These are phyloP conservation scores for Neoniphon sammara DNA, from an alignment of 2,797 vertebrate species.

Conservation along the genomic window DNA sequence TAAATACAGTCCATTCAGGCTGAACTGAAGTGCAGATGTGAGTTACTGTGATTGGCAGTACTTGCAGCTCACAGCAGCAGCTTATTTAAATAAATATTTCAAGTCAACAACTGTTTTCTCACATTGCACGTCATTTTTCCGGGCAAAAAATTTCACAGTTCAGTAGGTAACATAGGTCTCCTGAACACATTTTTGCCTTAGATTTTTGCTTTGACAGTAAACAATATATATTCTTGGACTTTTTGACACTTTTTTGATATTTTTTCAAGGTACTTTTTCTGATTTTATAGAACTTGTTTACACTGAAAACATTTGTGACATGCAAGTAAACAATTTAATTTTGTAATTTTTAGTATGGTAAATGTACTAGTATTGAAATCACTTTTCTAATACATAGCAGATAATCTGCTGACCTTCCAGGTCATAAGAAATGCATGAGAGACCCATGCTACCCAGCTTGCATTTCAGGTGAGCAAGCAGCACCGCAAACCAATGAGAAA, in stretches of 20 bases:
- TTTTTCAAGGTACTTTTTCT: not conserved
- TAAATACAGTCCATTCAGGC: slow-evolving; percentile 45
- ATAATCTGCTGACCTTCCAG: not conserved
- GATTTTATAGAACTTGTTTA: too few relatives aligned
- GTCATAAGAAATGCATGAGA: slow-evolving; percentile 28
- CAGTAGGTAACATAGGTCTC: slow-evolving; percentile 75
- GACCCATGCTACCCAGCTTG: slow-evolving; percentile 81
- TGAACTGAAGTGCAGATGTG: slow-evolving; percentile 62
- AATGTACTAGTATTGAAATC: not conserved
- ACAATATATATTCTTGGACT: not conserved
- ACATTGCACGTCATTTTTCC: slow-evolving; percentile 62
- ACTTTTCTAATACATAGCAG: not conserved
- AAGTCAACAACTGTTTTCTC: slow-evolving; percentile 42
- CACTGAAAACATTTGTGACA: not conserved
- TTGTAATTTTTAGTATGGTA: not conserved
- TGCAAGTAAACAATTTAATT: not conserved
- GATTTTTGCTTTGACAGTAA: not conserved
- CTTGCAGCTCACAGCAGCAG: slow-evolving; percentile 27
- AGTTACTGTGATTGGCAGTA: slow-evolving; percentile 30
- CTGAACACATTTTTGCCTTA: not conserved
- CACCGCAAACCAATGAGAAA: slow-evolving; percentile 69
- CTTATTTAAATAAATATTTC: slow-evolving; percentile 32
- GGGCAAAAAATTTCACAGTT: slow-evolving; percentile 58
- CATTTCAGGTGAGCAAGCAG: slow-evolving; percentile 74
- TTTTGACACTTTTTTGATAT: not conserved